phyloP scores from a whole-genome alignment of 2,797 vertebrate species.

The Allobates femoralis region DNA sequence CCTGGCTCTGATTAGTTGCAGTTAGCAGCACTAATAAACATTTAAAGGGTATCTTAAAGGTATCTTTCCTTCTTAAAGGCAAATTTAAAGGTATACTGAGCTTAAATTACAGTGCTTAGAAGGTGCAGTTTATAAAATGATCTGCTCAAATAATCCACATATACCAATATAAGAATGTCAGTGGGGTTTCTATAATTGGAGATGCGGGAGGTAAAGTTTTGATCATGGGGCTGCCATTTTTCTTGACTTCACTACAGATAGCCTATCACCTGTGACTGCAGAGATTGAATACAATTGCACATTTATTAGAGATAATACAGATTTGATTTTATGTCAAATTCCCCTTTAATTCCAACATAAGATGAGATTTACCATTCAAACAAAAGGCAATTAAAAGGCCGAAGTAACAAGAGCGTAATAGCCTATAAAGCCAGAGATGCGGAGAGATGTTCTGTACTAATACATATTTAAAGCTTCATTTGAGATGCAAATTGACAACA shows the following conservation, averaged over 20 bases:
- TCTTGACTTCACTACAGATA: no score
- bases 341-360: background rate
- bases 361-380: background rate
- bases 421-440: background rate
- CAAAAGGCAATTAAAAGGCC: conserved; percentile 19
- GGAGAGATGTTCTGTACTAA: background rate
- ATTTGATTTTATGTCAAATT: background rate
- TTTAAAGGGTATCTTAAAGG: no score
- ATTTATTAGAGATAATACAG: background rate
- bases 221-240: no score
- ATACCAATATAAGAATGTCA: background rate
- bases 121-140: background rate
- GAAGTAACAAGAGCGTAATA: background rate
- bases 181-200: background rate
- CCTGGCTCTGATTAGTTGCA: no score
- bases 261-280: no score
- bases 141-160: background rate
- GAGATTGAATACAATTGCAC: background rate
- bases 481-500: conserved; percentile 29
- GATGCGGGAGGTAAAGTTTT: background rate
- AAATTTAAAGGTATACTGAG: background rate
- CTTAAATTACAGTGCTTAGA: background rate
- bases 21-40: no score
- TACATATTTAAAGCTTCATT: conserved; percentile 27
- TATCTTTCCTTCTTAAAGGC: no score